Base-by-base conservation (phyloP, 1,140 invertebrate species). In the Calliphora vicina region DNA sequence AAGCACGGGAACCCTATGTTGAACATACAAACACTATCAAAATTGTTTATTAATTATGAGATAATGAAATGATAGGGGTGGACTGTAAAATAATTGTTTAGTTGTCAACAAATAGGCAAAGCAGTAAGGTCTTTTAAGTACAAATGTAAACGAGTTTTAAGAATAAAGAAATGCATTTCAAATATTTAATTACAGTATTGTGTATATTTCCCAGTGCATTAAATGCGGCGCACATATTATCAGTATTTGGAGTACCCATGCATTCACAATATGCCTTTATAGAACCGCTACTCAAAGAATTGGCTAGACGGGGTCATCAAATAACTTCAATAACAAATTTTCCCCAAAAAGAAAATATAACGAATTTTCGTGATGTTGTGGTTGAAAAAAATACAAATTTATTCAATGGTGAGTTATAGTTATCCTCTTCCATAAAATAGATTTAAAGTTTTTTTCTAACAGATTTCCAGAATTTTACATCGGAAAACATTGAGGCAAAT, bases 291-390 rank as follows among this genome's bases (percentile, higher is more conserved):
- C 86, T 96, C 15, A 92, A 93, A 74, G 93, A 92, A 81, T 87
- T 96, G 20, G 93, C 93, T 0, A 90, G 88, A 26, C 91, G 93
- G 27, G 94, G 94, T 27, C 94, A 96, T 85, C 90, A 95, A 9
- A 85, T 96, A 2, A 95, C 94, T 6, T 92, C 95, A 1, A 86
- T 95, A 2, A 94, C 92, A 80, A 92, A 93, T 83, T 95, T 94
- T 86, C 92, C 93, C 73, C 87, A 91, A 81, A 88, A 92, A 82
- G 82, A 87, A 27, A 83, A 85, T 4, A 26, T 89, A 0, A 73
- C 84, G 20, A 90, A 90, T 80, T 89, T 88, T 78, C 84, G 84
- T 10, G 89, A 90, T 23, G 84, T 90, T 80, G 26, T 82, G 0
- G 57, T 88, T 0, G 12, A 78, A 0, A 84, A 88, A 78, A 86